A percentile compares a stretch with the other conserved stretches of the same genome.
Conservation (phyloP, 2,113 vertebrate genomes). For the Grus americana region DNA sequence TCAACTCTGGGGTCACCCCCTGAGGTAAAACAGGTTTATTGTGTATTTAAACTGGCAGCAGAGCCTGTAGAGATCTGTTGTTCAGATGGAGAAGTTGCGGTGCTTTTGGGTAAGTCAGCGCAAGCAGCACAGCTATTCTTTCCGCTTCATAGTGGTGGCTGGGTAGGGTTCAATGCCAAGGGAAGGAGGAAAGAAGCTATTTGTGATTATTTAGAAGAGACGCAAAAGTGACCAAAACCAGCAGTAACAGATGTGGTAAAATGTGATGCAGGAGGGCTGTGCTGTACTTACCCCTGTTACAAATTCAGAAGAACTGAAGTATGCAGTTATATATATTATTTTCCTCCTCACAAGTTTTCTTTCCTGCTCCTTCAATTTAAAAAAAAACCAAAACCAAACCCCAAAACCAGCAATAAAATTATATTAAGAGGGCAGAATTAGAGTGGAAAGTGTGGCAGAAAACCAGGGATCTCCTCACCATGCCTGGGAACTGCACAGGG, state of each 20-base stretch:
- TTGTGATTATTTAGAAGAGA: background rate
- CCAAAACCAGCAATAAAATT: background rate
- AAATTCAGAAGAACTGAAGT: background rate
- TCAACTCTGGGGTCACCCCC: background rate
- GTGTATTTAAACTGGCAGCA: background rate
- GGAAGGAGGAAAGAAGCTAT: background rate
- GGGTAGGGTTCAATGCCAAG: background rate
- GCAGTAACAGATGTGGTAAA: conserved; percentile 45
- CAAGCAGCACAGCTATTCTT: background rate
- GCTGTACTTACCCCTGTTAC: background rate
- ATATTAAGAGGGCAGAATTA: background rate
- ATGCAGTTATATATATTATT: background rate
- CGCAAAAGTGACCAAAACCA: background rate
- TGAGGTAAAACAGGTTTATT: background rate
- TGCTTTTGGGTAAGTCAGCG: conserved; percentile 50
- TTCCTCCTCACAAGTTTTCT: background rate
- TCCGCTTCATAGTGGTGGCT: background rate
- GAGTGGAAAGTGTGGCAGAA: background rate
- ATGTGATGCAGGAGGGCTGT: background rate
- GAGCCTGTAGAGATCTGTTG: background rate
- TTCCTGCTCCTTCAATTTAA: background rate
- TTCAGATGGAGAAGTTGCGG: background rate
- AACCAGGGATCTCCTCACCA: background rate
- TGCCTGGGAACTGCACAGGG: accelerated
- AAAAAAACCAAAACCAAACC: background rate